phyloP scores from a whole-genome alignment of 2,797 vertebrate species.

The Neopelma chrysocephalum region DNA sequence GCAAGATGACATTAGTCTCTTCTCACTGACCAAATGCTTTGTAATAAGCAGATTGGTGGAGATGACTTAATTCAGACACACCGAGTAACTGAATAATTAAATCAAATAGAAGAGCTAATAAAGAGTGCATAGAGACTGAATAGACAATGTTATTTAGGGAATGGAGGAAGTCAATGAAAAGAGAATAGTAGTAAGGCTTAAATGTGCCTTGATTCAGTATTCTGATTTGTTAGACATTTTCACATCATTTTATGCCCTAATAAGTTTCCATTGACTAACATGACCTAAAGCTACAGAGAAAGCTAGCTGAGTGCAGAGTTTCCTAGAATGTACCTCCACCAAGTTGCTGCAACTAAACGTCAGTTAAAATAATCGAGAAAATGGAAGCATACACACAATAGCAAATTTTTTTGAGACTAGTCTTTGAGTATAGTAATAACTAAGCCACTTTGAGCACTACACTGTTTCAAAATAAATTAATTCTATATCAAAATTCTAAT shows the following conservation, averaged over 20 bases:
- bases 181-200: background rate
- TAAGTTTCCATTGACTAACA: slow-evolving; percentile 42
- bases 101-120: slow-evolving; percentile 63
- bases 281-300: slow-evolving; percentile 33
- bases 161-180: slow-evolving; percentile 5
- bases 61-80: slow-evolving; percentile 62
- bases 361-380: background rate
- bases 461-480: background rate
- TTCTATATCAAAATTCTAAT: background rate
- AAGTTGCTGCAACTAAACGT: background rate
- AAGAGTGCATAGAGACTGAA: background rate
- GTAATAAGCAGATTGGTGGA: background rate
- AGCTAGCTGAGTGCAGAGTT: background rate
- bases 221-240: slow-evolving; percentile 34
- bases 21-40: slow-evolving; percentile 7
- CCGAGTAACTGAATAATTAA: slow-evolving; percentile 60
- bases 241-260: slow-evolving; percentile 43
- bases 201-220: background rate
- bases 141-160: background rate
- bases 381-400: background rate
- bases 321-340: background rate
- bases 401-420: background rate
- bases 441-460: background rate
- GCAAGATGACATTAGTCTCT: background rate
- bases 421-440: background rate